A percentile compares a stretch with the other conserved stretches of the same genome.
Evolutionary conservation across 2,888 invertebrate genomes (phyloP).

Genomic region (Drosophila birchii): DNA sequence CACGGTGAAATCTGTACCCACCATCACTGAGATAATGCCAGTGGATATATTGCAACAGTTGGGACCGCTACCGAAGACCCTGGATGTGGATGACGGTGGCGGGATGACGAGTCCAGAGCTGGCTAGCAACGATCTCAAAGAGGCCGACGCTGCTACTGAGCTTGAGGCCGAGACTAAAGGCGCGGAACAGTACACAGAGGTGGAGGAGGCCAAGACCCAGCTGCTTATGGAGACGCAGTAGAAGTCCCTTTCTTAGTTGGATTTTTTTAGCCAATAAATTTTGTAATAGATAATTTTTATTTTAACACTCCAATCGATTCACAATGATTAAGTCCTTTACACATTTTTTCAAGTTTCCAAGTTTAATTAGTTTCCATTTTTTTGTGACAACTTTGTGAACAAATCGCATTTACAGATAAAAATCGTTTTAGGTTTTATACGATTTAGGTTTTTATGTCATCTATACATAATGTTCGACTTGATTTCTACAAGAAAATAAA

Average conservation of each 20-base stretch:
- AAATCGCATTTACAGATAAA: slow-evolving; percentile 59
- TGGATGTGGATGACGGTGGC: slow-evolving; percentile 57
- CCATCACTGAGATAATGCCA: slow-evolving; percentile 68
- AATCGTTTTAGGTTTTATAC: slow-evolving; percentile 31
- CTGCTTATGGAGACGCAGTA: slow-evolving; percentile 37
- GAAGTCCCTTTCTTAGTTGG: slow-evolving; percentile 2
- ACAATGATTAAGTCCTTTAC: neutral
- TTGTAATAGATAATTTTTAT: slow-evolving; percentile 21
- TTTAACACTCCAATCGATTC: neutral
- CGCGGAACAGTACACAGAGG: slow-evolving; percentile 6
- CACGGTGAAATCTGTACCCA: slow-evolving; percentile 53
- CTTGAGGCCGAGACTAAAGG: slow-evolving; percentile 4
- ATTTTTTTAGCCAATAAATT: slow-evolving; percentile 12
- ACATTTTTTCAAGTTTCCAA: slow-evolving; percentile 8
- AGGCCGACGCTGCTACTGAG: slow-evolving; percentile 22
- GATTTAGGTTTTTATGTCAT: slow-evolving; percentile 35
- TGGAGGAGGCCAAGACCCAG: slow-evolving; percentile 37
- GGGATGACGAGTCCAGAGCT: slow-evolving; percentile 36
- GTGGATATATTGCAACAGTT: slow-evolving; percentile 65
- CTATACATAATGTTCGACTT: slow-evolving; percentile 25
- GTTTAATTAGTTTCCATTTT: slow-evolving; percentile 5
- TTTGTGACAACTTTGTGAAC: slow-evolving; percentile 38
- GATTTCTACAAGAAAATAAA: slow-evolving; percentile 74
- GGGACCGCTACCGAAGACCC: slow-evolving; percentile 65
- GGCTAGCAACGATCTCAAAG: slow-evolving; percentile 46